phyloP scores from a whole-genome alignment of 30 jellyfish, hydroid and myxozoan species.

The Hydra vulgaris region DNA sequence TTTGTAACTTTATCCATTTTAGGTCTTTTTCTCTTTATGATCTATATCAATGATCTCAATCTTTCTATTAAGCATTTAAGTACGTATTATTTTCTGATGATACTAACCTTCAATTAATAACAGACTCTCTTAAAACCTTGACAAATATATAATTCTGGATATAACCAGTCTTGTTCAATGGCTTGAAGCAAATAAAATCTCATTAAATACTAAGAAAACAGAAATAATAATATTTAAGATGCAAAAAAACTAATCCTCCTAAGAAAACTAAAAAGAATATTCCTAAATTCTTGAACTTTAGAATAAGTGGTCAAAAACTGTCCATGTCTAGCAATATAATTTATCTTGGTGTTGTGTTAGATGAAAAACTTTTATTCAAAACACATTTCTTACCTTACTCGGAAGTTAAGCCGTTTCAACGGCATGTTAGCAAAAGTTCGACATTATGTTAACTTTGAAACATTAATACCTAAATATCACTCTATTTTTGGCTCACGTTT shows the following conservation, averaged over 20 bases:
- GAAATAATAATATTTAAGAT: neutral
- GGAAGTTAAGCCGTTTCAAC: neutral
- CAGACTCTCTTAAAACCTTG: neutral
- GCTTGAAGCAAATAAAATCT: conserved; percentile 2
- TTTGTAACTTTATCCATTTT: no score
- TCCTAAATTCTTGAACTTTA: neutral
- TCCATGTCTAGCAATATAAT: neutral
- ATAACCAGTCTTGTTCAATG: neutral
- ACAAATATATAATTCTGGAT: neutral
- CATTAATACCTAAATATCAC: neutral
- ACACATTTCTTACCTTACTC: no score
- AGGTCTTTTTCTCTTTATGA: no score
- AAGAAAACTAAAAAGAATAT: neutral
- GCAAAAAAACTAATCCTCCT: neutral
- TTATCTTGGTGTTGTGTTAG: neutral
- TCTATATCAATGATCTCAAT: no score
- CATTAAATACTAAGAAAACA: conserved; percentile 4
- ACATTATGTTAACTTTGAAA: conserved; percentile 1
- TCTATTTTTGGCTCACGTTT: neutral
- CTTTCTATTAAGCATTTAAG: no score
- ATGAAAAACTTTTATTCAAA: neutral
- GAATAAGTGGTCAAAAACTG: conserved; percentile 1
- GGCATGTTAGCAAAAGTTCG: neutral
- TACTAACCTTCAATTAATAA: neutral
- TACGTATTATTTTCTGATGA: no score